A percentile compares a stretch with the other conserved stretches of the same genome.
phyloP scores from a whole-genome alignment of 2,888 invertebrate genomes.

The Helleia helle region DNA sequence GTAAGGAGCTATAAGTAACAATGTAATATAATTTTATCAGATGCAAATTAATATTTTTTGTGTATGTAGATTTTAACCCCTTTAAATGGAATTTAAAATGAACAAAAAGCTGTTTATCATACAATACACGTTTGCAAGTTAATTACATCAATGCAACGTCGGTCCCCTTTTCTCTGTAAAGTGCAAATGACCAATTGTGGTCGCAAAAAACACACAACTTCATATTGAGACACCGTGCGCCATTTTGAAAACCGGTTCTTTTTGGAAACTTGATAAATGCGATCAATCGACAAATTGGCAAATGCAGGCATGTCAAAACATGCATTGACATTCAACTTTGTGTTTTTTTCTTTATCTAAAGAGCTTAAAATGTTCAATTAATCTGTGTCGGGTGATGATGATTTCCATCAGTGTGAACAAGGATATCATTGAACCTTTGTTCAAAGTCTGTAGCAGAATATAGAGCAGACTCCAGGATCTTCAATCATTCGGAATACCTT shows the following conservation, averaged over 20 bases:
- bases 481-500: no score
- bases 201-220: conserved; percentile 12
- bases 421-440: no score
- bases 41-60: no score
- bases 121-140: conserved; percentile 1
- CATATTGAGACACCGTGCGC: background rate
- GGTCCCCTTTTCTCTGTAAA: conserved; percentile 14
- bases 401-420: no score
- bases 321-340: no score
- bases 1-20: no score
- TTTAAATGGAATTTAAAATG: conserved; percentile 7
- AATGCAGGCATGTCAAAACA: background rate
- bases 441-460: no score
- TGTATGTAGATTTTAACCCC: background rate
- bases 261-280: background rate
- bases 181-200: conserved; percentile 18
- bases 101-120: background rate
- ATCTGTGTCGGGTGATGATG: no score
- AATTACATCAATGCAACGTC: conserved; percentile 18
- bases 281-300: background rate
- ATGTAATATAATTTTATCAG: no score
- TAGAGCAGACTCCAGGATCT: no score
- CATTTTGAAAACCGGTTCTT: background rate
- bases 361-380: no score
- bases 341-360: no score